A percentile compares a stretch with the other conserved stretches of the same genome.
phyloP scores from a whole-genome alignment of 2,113 vertebrate species.

The Noturus placidus region DNA sequence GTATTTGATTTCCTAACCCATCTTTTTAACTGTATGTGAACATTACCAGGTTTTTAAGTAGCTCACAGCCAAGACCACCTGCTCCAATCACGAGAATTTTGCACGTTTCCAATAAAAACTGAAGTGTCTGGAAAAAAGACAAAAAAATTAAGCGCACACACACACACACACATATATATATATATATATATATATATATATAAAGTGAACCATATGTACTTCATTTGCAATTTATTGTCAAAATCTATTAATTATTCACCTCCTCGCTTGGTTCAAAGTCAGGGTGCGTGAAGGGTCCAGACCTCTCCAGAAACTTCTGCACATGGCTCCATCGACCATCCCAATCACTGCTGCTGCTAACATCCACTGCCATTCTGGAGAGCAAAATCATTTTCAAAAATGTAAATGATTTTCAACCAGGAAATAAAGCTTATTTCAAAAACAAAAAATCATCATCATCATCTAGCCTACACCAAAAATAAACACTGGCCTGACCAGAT shows the following conservation, averaged over 20 bases:
- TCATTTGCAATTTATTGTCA: constrained; percentile 73
- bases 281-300: constrained; percentile 96
- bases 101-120: constrained; percentile 91
- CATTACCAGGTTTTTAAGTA: constrained; percentile 93
- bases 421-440: background rate
- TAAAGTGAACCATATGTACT: constrained; percentile 66
- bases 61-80: constrained; percentile 94
- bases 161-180: too few relatives aligned
- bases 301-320: constrained; percentile 94
- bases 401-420: background rate
- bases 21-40: too few relatives aligned
- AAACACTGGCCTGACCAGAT: background rate
- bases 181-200: too few relatives aligned
- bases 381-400: constrained; percentile 67
- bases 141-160: too few relatives aligned
- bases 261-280: constrained; percentile 96
- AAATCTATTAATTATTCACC: constrained; percentile 80
- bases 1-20: background rate
- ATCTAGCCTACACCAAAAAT: background rate
- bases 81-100: constrained; percentile 94
- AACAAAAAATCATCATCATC: too few relatives aligned
- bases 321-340: constrained; percentile 97
- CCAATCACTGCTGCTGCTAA: constrained; percentile 84
- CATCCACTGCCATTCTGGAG: constrained; percentile 97
- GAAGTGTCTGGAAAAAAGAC: constrained; percentile 62